Percentiles rank a stretch among this genome's conserved stretches.
phyloP scores from a whole-genome alignment of 1,140 invertebrate species.

The Megathymus violae region DNA sequence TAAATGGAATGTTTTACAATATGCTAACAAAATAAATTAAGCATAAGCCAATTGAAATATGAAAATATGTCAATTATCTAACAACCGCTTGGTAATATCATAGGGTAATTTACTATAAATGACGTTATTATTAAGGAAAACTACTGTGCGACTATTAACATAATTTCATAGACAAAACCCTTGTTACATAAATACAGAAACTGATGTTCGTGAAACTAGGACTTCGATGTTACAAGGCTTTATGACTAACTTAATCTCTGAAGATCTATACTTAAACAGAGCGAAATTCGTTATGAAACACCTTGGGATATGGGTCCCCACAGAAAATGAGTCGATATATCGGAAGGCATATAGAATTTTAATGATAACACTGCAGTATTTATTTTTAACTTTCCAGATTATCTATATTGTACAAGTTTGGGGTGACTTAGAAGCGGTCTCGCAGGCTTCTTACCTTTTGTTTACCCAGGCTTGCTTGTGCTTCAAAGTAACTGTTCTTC shows the following conservation, averaged over 20 bases:
- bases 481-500: slow-evolving; percentile 71
- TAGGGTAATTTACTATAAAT: slow-evolving; percentile 30
- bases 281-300: slow-evolving; percentile 70
- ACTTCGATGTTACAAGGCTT: neutral
- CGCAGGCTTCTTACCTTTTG: slow-evolving; percentile 65
- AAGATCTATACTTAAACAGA: slow-evolving; percentile 64
- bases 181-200: neutral
- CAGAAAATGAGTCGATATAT: slow-evolving; percentile 43
- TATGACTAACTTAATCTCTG: slow-evolving; percentile 42
- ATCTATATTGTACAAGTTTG: slow-evolving; percentile 68
- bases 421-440: slow-evolving; percentile 70
- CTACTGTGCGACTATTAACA: slow-evolving; percentile 32
- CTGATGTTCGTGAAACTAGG: slow-evolving; percentile 1
- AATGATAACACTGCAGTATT: slow-evolving; percentile 68
- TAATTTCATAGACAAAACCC: slow-evolving; percentile 26
- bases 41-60: slow-evolving; percentile 2
- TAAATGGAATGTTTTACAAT: neutral
- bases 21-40: neutral
- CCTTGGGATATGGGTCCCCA: slow-evolving; percentile 70
- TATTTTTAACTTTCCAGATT: slow-evolving; percentile 70
- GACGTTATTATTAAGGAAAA: slow-evolving; percentile 43
- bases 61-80: slow-evolving; percentile 30
- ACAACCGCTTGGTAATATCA: slow-evolving; percentile 9
- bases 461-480: slow-evolving; percentile 75
- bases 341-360: slow-evolving; percentile 57